Base-by-base conservation (phyloP, 1,140 invertebrate genomes). In the Nasonia longicornis region DNA sequence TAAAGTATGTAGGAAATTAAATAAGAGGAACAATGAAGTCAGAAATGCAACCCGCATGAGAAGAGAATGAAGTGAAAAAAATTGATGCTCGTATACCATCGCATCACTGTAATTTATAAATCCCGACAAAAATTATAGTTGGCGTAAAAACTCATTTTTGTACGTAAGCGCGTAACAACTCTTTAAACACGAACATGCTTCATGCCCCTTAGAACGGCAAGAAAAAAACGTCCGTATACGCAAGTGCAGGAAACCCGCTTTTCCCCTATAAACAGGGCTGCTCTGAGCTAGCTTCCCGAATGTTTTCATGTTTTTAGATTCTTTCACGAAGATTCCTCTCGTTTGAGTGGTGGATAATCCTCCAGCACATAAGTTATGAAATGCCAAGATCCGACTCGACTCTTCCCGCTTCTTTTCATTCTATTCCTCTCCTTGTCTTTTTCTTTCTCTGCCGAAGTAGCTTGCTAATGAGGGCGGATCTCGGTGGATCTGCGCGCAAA, bases 401-500 rank as follows among this genome's bases (percentile, higher is more conserved):
- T 58, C 20, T n/a, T n/a, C 52, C 16, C 16, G 20, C 52, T 58
- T 58, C 52, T 58, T 58, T 58, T 58, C 52, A 58, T 58, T 58
- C 3, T 16, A 16, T n/a, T 58, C 52, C 29, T 16, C 26, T 29
- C 12, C 29, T 48, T 31, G 64, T n/a, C 7, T 31, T 67, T 31
- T 31, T 11, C 22, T 67, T 67, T 67, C 22, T 69, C 66, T 20
- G 11, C 26, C 14, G 14, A 42, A 72, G 69, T 79, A 35, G 48
- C 70, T 79, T 45, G 70, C 52, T 79, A 73, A 79, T 42, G 77
- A 79, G 77, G 67, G 67, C 8, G 29, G 16, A 78, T 52, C 14
- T n/a, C 26, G 22, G 3, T 67, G 64, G 26, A 67, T 3, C 22
- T 67, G 29, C 64, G 64, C 52, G 52, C 16, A 58, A 58, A 58